A percentile compares a stretch with the other conserved stretches of the same genome.
phyloP scores from a whole-genome alignment of 2,888 invertebrate genomes.

The Nemurella pictetii region DNA sequence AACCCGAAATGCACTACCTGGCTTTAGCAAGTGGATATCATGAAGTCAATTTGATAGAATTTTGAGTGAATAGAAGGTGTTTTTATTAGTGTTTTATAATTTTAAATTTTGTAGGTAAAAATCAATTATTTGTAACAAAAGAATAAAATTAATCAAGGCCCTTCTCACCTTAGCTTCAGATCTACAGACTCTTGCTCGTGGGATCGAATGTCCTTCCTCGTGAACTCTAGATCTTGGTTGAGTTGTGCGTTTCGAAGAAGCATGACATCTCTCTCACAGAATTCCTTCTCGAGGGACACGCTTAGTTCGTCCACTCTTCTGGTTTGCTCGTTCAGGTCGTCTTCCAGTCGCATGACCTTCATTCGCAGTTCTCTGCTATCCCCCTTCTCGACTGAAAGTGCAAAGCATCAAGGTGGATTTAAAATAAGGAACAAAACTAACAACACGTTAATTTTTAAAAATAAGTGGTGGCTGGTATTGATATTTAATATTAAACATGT shows the following conservation, averaged over 20 bases:
- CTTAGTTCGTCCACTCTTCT: constrained; percentile 42
- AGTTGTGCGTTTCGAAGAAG: constrained; percentile 78
- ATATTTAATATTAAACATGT: too few species aligned
- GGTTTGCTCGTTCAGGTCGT: constrained; percentile 49
- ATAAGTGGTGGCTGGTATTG: too few species aligned
- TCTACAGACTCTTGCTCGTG: constrained; percentile 68
- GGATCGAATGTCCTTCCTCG: constrained; percentile 71
- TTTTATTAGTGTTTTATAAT: too few species aligned
- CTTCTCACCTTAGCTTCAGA: constrained; percentile 49
- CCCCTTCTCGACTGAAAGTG: constrained; percentile 46
- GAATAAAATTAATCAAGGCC: background rate
- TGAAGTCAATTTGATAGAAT: too few species aligned
- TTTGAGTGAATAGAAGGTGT: too few species aligned
- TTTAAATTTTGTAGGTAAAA: too few species aligned
- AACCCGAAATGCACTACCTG: too few species aligned
- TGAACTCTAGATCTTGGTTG: constrained; percentile 77
- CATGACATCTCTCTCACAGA: constrained; percentile 74
- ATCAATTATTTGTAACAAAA: background rate
- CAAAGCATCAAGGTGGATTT: background rate
- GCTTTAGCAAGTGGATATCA: too few species aligned
- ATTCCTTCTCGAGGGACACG: constrained; percentile 56
- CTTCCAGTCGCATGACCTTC: constrained; percentile 48
- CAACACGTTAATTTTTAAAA: too few species aligned
- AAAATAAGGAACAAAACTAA: background rate
- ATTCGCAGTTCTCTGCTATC: constrained; percentile 48